Evolutionary conservation across 2,797 vertebrate species (phyloP).

Genomic region (Cyclura pinguis): DNA sequence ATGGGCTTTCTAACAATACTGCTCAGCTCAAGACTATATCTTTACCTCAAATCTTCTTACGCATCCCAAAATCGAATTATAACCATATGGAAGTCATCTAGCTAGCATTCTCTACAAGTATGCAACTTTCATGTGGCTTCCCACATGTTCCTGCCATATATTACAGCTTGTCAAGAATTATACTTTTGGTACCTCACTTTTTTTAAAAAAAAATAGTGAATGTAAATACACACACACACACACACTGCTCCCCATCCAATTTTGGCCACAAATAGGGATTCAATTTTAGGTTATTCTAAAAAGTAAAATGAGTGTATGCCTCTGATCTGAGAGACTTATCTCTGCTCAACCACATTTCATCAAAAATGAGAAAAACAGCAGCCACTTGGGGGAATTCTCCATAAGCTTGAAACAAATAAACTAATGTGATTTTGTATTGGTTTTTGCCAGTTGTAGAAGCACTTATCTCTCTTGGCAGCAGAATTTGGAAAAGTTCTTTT

Average conservation of each 20-base stretch:
- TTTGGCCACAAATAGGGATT: not conserved
- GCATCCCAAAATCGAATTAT: slow-evolving; percentile 21
- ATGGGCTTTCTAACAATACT: not conserved
- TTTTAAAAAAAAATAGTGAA: not conserved
- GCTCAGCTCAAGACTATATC: not conserved
- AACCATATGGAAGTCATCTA: slow-evolving; percentile 42
- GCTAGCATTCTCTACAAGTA: slow-evolving; percentile 12
- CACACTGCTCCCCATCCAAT: not conserved
- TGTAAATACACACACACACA: not conserved
- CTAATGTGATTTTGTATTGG: not conserved
- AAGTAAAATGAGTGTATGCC: not conserved
- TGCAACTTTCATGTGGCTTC: slow-evolving; percentile 25
- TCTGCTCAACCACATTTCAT: not conserved
- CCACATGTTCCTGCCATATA: slow-evolving; percentile 19
- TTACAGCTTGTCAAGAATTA: slow-evolving; percentile 12
- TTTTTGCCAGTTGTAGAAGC: not conserved
- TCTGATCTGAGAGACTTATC: not conserved
- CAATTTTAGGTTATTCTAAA: not conserved
- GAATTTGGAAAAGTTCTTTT: not conserved
- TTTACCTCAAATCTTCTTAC: slow-evolving; percentile 11
- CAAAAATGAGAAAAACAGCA: not conserved
- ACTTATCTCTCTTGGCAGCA: not conserved
- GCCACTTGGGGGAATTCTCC: not conserved
- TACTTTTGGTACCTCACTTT: not conserved
- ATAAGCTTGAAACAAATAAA: not conserved